Evolutionary conservation across 2,113 vertebrate genomes (phyloP).

Genomic region (Lepus europaeus): DNA sequence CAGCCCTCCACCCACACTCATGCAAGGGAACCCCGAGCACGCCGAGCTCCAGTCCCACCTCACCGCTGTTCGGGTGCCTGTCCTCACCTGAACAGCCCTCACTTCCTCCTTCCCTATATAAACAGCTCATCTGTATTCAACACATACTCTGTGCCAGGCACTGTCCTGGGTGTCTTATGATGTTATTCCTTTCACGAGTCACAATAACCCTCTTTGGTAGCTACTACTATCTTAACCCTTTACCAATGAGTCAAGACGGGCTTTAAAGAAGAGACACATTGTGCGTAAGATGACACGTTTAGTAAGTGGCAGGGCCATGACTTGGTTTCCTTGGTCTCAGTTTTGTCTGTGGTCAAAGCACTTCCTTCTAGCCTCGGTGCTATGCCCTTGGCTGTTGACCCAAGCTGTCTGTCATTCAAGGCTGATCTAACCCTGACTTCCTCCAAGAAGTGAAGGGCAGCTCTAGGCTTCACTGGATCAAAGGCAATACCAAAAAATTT

Average conservation of each 20-base stretch:
- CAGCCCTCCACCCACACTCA: background rate
- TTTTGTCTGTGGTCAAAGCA: background rate
- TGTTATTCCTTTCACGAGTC: background rate
- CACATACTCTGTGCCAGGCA: background rate
- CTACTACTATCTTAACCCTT: background rate
- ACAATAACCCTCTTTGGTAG: background rate
- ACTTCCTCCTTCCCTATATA: background rate
- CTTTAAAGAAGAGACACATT: background rate
- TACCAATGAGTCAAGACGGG: background rate
- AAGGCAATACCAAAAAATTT: slow-evolving; percentile 63
- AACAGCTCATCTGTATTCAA: background rate
- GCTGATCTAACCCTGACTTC: background rate
- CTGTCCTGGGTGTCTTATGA: background rate
- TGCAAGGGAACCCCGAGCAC: background rate
- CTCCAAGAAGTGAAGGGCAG: background rate
- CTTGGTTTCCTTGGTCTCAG: background rate
- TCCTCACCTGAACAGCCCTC: background rate
- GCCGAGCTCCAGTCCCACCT: background rate
- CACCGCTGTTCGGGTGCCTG: background rate
- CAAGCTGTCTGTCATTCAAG: background rate
- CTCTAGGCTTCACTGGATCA: slow-evolving; percentile 63
- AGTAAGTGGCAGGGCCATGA: background rate
- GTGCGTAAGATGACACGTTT: background rate
- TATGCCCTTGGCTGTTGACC: background rate
- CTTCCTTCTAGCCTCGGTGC: background rate